Conservation (phyloP, 2,797 vertebrate genomes). For the Paedocypris micromegethes region DNA sequence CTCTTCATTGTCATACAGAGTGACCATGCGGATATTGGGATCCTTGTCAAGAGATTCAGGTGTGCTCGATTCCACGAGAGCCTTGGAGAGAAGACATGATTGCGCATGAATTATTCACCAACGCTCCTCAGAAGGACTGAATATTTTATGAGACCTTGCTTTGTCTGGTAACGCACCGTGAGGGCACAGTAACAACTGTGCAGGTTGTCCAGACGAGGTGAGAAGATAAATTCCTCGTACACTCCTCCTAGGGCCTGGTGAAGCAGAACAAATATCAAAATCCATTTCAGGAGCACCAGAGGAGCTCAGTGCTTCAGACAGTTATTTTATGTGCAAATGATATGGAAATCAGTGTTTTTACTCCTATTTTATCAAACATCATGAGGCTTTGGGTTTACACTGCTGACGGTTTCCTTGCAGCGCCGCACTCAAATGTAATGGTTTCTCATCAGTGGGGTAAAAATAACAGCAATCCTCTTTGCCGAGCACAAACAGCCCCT, state of each 20-base stretch:
- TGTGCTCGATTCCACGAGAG: conserved; percentile 76
- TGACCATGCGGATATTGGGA: conserved; percentile 82
- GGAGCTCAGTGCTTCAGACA: background rate
- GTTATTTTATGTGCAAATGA: conserved; percentile 21
- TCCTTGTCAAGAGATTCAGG: conserved; percentile 75
- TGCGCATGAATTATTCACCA: conserved; percentile 23
- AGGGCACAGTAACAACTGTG: conserved; percentile 97
- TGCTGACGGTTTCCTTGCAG: background rate
- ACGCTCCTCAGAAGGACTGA: conserved; percentile 9
- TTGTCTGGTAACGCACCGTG: conserved; percentile 65
- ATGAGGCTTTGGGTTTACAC: conserved; percentile 11
- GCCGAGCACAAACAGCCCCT: conserved; percentile 6
- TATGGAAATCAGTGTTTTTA: conserved; percentile 21
- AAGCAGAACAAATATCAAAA: conserved; percentile 16
- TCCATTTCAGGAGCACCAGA: background rate
- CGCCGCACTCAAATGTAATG: background rate
- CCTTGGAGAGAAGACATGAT: conserved; percentile 62
- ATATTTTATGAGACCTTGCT: conserved; percentile 24
- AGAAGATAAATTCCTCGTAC: conserved; percentile 90
- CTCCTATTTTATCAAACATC: background rate
- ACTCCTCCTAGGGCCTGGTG: conserved; percentile 83
- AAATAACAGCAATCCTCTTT: conserved; percentile 21
- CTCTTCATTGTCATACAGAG: conserved; percentile 93
- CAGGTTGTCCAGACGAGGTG: conserved; percentile 91
- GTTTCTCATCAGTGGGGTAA: background rate